A percentile compares a stretch with the other conserved stretches of the same genome.
Conservation (phyloP, 2,797 vertebrate genomes). For the Diplodus sargus region DNA sequence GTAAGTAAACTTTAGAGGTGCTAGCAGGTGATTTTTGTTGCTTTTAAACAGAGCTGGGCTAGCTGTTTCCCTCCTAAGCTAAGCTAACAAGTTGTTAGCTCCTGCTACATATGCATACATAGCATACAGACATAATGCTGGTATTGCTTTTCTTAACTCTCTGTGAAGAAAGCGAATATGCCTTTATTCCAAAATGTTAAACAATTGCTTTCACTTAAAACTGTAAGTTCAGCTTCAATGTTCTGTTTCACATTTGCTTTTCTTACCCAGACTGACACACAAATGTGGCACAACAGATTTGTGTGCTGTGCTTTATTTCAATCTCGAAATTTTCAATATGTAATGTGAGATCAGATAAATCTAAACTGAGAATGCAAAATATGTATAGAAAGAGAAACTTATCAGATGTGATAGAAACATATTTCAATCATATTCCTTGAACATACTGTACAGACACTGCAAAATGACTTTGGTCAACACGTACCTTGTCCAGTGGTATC, state of each 20-base stretch:
- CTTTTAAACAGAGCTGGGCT: neutral
- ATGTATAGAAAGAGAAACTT: too few species aligned
- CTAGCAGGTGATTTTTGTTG: neutral
- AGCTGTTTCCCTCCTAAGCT: neutral
- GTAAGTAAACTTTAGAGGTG: neutral
- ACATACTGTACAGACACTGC: neutral
- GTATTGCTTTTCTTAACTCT: neutral
- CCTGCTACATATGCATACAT: neutral
- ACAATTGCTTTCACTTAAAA: neutral
- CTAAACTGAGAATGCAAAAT: neutral
- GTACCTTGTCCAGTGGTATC: slow-evolving; percentile 83
- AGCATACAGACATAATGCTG: neutral
- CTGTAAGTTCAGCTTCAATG: neutral
- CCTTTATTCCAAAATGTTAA: neutral
- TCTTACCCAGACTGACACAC: neutral
- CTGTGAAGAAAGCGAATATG: neutral
- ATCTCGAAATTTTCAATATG: neutral
- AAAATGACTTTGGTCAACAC: neutral
- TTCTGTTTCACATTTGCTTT: neutral
- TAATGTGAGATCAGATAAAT: neutral
- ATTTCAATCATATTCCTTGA: neutral
- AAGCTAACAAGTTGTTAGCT: neutral
- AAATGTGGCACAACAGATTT: neutral
- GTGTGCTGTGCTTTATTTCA: neutral
- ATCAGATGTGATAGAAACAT: neutral